These are phyloP conservation scores for Carassius carassius DNA, from an alignment of 2,113 vertebrate species.

Conservation along the genomic window DNA sequence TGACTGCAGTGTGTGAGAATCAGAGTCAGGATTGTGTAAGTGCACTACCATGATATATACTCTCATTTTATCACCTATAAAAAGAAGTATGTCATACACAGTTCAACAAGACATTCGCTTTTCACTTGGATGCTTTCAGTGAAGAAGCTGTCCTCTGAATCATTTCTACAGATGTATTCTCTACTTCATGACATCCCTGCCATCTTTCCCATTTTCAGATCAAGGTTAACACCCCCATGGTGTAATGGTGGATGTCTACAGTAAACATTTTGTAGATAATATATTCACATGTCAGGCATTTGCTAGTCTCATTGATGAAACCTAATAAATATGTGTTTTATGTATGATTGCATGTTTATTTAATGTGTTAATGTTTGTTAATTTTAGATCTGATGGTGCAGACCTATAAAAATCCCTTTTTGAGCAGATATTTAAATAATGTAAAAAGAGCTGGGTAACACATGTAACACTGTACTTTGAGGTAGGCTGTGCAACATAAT, in stretches of 20 bases:
- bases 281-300: background rate
- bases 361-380: background rate
- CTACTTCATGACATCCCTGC: background rate
- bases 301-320: background rate
- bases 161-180: slow-evolving; percentile 11
- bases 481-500: background rate
- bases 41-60: background rate
- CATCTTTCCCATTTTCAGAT: background rate
- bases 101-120: background rate
- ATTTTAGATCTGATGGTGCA: background rate
- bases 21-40: background rate
- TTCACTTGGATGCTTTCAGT: background rate
- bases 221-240: background rate
- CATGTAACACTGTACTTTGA: background rate
- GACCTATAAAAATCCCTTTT: background rate
- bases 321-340: background rate
- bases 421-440: background rate
- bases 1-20: background rate
- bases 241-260: background rate
- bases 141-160: background rate
- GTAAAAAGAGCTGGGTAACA: background rate
- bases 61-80: background rate
- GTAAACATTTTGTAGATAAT: background rate
- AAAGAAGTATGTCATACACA: background rate
- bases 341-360: background rate